Evolutionary conservation across 2,797 vertebrate genomes (phyloP).

Genomic region (Pangasius djambal): DNA sequence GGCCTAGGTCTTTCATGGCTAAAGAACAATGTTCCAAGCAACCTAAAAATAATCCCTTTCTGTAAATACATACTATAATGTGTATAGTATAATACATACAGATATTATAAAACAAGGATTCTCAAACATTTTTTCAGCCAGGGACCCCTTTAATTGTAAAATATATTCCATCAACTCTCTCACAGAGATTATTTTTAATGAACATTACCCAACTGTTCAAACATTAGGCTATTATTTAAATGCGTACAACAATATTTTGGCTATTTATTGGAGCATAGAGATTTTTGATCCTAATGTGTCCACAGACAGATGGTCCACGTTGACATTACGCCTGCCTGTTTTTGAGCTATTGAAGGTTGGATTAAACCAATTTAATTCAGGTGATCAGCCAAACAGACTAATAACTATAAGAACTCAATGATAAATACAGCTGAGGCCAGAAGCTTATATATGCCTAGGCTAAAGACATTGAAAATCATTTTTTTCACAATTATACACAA

Average conservation of each 20-base stretch:
- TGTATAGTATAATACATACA: not conserved
- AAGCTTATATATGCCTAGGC: not conserved
- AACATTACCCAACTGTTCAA: not conserved
- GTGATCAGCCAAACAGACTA: not conserved
- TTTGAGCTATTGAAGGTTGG: not conserved
- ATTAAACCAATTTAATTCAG: not conserved
- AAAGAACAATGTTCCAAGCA: slow-evolving; percentile 26
- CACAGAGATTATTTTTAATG: not conserved
- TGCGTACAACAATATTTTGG: not conserved
- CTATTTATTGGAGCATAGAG: not conserved
- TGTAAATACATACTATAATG: not conserved
- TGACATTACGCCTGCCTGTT: not conserved
- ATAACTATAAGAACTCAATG: not conserved
- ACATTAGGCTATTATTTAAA: not conserved
- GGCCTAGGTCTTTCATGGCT: slow-evolving; percentile 22
- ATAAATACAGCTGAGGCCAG: not conserved
- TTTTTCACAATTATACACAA: not conserved
- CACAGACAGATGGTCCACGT: not conserved
- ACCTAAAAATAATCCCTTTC: not conserved
- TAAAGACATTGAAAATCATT: not conserved
- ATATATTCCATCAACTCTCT: not conserved
- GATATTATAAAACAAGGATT: not conserved
- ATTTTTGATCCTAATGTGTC: not conserved
- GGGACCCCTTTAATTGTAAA: not conserved
- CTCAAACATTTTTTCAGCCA: not conserved